These are phyloP conservation scores for cattle (Bos taurus) DNA, from an alignment of 2,113 vertebrate species.

Conservation along the genomic window DNA sequence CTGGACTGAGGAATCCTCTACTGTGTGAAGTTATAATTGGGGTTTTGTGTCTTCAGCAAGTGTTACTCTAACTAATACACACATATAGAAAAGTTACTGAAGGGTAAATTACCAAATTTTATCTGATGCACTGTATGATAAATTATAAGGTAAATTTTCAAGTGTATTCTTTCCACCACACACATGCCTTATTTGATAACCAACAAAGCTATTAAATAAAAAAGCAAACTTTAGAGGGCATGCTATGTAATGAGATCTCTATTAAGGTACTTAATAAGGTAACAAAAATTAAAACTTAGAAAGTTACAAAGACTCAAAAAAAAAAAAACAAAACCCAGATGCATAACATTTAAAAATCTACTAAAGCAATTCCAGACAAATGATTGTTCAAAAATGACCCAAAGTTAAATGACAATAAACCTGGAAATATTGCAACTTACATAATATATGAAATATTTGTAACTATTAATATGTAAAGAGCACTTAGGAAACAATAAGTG, in stretches of 20 bases:
- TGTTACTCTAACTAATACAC: not conserved
- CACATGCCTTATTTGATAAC: not conserved
- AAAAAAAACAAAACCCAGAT: not conserved
- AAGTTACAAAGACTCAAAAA: not conserved
- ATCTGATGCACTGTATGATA: not conserved
- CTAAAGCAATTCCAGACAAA: not conserved
- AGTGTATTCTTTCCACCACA: not conserved
- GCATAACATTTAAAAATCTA: not conserved
- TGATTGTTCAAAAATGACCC: not conserved
- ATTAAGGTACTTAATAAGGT: not conserved
- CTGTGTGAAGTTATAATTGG: not conserved
- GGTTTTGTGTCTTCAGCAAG: not conserved
- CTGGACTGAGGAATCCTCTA: not conserved
- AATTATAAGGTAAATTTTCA: not conserved
- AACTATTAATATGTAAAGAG: not conserved
- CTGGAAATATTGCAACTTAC: not conserved
- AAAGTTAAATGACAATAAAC: not conserved
- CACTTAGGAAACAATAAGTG: not conserved
- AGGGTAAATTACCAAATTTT: not conserved
- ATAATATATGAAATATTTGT: not conserved
- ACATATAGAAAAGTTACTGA: not conserved
- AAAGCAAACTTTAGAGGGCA: not conserved
- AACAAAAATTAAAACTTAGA: not conserved
- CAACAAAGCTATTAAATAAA: not conserved
- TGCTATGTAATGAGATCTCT: not conserved